Conservation (phyloP, 2,797 vertebrate genomes). For the Pseudochaenichthys georgianus region DNA sequence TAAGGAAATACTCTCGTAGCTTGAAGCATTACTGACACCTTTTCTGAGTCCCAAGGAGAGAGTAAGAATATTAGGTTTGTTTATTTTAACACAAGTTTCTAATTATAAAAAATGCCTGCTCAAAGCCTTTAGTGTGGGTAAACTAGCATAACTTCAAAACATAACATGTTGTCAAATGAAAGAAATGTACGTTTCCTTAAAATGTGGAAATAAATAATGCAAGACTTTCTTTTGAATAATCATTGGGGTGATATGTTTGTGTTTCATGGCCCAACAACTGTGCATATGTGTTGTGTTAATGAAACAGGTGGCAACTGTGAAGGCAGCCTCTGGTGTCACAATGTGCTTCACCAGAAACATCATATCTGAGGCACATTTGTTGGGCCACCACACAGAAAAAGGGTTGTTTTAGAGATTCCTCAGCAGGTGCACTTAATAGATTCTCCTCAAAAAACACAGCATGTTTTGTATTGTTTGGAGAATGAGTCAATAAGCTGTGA, state of each 20-base stretch:
- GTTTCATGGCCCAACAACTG: background rate
- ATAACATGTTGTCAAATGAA: background rate
- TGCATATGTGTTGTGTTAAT: background rate
- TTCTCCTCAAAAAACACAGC: background rate
- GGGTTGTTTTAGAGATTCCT: background rate
- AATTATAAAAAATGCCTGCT: background rate
- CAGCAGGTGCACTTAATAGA: background rate
- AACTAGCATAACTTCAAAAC: background rate
- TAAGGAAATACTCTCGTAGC: slow-evolving; percentile 1
- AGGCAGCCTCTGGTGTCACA: background rate
- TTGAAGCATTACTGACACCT: background rate
- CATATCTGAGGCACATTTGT: background rate
- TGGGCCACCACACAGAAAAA: background rate
- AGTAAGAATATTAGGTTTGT: background rate
- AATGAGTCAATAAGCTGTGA: background rate
- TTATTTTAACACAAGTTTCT: background rate
- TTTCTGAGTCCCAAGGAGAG: background rate
- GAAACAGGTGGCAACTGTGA: background rate
- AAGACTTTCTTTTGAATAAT: background rate
- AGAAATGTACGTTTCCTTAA: background rate
- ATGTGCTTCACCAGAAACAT: background rate
- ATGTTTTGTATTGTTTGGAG: background rate
- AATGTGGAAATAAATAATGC: background rate
- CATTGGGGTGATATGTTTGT: background rate
- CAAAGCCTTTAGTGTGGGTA: background rate